Evolutionary conservation across 2,797 vertebrate genomes (phyloP).

Genomic region (Telmatherina bonti): DNA sequence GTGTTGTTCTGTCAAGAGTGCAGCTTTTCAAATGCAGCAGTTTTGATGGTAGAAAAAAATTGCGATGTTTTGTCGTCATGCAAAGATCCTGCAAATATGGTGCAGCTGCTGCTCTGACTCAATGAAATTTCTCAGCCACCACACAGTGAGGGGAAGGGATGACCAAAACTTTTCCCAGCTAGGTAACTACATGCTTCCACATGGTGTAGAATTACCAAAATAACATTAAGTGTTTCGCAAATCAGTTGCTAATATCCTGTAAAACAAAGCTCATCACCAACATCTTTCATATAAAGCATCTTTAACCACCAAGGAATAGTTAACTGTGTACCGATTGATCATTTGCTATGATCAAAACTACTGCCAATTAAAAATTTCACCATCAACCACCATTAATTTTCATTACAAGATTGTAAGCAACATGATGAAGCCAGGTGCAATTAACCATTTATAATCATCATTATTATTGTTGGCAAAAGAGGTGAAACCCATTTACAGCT

Average conservation of each 20-base stretch:
- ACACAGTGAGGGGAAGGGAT: conserved; percentile 3
- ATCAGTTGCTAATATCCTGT: background rate
- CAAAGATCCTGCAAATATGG: conserved; percentile 12
- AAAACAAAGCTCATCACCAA: background rate
- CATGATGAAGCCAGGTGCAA: background rate
- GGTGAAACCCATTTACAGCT: conserved; percentile 11
- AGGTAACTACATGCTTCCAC: background rate
- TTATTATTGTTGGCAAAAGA: conserved; percentile 19
- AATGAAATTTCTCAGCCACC: conserved; percentile 19
- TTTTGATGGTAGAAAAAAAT: conserved; percentile 22
- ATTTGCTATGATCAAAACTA: too few species aligned
- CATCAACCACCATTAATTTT: too few species aligned
- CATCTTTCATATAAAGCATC: background rate
- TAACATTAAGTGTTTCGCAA: background rate
- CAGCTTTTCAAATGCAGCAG: conserved; percentile 31
- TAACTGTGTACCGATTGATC: too few species aligned
- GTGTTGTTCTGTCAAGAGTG: conserved; percentile 57
- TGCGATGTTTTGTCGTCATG: conserved; percentile 10
- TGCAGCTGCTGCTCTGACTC: conserved; percentile 25
- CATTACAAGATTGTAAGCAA: background rate
- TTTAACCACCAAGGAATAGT: background rate
- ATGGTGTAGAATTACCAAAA: background rate
- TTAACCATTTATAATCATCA: conserved; percentile 21
- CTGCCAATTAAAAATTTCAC: too few species aligned
- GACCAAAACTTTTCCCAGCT: conserved; percentile 26